Evolutionary conservation across 1,140 invertebrate species (phyloP).

Genomic region (Myzus persicae): DNA sequence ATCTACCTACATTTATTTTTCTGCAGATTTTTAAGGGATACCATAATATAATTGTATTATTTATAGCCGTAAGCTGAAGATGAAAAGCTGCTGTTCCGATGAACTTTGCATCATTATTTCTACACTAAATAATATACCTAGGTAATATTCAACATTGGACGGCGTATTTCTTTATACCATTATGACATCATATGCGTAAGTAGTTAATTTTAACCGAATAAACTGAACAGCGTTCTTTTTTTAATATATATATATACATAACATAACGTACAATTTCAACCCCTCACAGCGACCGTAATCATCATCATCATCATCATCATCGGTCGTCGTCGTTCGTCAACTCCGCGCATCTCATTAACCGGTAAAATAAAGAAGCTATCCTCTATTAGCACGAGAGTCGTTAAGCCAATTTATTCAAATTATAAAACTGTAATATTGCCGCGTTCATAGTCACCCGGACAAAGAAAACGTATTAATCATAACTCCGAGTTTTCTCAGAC

Average conservation of each 20-base stretch:
- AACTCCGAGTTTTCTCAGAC: neutral
- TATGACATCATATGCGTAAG: neutral
- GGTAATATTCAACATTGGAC: neutral
- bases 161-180: neutral
- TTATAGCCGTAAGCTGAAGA: neutral
- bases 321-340: neutral
- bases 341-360: neutral
- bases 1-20: neutral
- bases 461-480: conserved; percentile 37
- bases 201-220: neutral
- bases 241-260: neutral
- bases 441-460: neutral
- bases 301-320: neutral
- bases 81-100: neutral
- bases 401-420: conserved; percentile 43
- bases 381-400: conserved; percentile 36
- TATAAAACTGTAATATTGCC: conserved; percentile 38
- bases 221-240: neutral
- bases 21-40: neutral
- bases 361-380: conserved; percentile 43
- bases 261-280: neutral
- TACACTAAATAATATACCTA: neutral
- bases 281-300: neutral
- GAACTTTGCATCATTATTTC: neutral
- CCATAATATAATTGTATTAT: neutral